A percentile compares a stretch with the other conserved stretches of the same genome.
Evolutionary conservation across 2,888 invertebrate species (phyloP).

Genomic region (Stenurella melanura): DNA sequence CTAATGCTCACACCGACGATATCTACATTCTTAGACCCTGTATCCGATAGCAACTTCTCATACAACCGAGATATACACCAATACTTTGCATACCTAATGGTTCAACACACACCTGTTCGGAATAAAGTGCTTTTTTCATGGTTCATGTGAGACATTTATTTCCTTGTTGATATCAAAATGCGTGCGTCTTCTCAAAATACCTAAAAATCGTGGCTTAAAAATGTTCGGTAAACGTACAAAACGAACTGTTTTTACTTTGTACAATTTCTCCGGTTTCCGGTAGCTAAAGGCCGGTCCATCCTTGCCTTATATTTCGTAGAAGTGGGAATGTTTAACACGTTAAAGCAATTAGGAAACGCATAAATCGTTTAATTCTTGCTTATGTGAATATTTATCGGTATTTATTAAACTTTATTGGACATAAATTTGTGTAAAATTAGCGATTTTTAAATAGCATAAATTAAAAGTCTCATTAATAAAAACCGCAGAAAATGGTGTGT

Average conservation of each 20-base stretch:
- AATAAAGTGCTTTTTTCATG: constrained; percentile 13
- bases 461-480: constrained; percentile 1
- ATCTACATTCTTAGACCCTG: constrained; percentile 26
- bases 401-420: constrained; percentile 19
- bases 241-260: neutral
- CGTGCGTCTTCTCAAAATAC: constrained; percentile 4
- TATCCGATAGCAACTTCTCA: constrained; percentile 26
- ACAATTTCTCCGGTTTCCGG: neutral
- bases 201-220: neutral
- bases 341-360: constrained; percentile 10
- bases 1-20: constrained; percentile 13
- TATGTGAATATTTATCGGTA: constrained; percentile 11
- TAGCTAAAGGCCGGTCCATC: neutral
- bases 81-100: constrained; percentile 31
- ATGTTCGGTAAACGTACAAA: constrained; percentile 2
- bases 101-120: constrained; percentile 20
- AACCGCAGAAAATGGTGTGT: neutral
- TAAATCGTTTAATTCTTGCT: constrained; percentile 8
- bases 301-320: neutral
- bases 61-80: constrained; percentile 9
- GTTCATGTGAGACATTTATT: constrained; percentile 17
- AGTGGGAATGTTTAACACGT: constrained; percentile 9
- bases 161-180: constrained; percentile 17
- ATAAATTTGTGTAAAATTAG: constrained; percentile 20
- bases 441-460: constrained; percentile 20